Evolutionary conservation across 1,140 invertebrate genomes (phyloP).

Genomic region (Hetaerina americana): DNA sequence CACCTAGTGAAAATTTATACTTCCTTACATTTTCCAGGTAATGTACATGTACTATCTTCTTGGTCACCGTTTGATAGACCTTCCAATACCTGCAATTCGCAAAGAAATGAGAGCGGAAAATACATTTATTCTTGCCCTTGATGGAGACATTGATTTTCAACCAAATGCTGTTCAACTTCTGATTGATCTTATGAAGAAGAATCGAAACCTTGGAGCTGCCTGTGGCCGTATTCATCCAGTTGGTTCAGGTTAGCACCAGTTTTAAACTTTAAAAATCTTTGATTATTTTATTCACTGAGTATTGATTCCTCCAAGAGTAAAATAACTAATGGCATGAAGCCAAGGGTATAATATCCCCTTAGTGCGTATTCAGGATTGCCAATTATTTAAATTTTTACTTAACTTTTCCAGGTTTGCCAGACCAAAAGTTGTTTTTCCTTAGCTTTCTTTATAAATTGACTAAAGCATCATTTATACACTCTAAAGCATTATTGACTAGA

Average conservation of each 20-base stretch:
- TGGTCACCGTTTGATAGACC: constrained; percentile 38
- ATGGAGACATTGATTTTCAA: constrained; percentile 42
- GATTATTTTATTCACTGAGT: too few species aligned
- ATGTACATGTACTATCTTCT: constrained; percentile 56
- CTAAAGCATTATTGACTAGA: too few species aligned
- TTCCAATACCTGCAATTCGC: constrained; percentile 23
- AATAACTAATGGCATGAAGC: too few species aligned
- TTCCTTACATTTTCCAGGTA: constrained; percentile 25
- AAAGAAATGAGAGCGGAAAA: constrained; percentile 36
- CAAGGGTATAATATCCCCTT: too few species aligned
- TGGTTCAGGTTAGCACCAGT: constrained; percentile 7
- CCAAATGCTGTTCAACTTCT: constrained; percentile 36
- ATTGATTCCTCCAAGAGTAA: too few species aligned
- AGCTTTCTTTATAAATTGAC: too few species aligned
- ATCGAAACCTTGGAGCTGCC: constrained; percentile 36
- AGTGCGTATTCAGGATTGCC: too few species aligned
- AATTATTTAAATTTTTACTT: too few species aligned
- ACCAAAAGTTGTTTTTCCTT: too few species aligned
- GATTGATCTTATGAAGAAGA: constrained; percentile 40
- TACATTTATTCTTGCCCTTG: constrained; percentile 38
- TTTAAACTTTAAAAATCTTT: too few species aligned
- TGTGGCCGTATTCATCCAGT: constrained; percentile 29
- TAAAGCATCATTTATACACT: too few species aligned
- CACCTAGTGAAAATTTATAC: background rate
- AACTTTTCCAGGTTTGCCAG: too few species aligned